These are phyloP conservation scores for Epiperipatus broadwayi DNA, from an alignment of 2,888 invertebrate genomes.

Conservation along the genomic window DNA sequence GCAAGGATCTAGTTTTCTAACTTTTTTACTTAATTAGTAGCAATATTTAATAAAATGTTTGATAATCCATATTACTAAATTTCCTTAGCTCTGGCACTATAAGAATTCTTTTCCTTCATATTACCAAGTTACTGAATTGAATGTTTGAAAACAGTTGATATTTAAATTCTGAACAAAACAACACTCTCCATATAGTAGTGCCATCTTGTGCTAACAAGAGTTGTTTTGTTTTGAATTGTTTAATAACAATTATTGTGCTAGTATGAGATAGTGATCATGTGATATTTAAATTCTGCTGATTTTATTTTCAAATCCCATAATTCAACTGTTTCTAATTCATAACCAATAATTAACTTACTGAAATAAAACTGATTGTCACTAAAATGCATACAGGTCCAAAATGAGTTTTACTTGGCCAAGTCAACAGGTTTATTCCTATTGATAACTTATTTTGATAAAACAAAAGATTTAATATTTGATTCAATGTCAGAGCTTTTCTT, in stretches of 20 bases:
- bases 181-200: too few relatives aligned
- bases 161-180: too few relatives aligned
- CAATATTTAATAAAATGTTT: constrained; percentile 47
- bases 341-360: constrained; percentile 91
- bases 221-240: too few relatives aligned
- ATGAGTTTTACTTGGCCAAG: constrained; percentile 90
- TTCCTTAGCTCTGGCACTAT: constrained; percentile 81
- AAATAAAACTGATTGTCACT: constrained; percentile 91
- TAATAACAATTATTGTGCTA: too few relatives aligned
- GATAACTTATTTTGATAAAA: constrained; percentile 90
- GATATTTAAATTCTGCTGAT: constrained; percentile 53
- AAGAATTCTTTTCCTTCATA: constrained; percentile 94
- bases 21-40: constrained; percentile 62
- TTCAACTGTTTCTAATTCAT: constrained; percentile 78
- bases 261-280: too few relatives aligned
- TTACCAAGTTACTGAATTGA: constrained; percentile 84
- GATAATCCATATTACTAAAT: constrained; percentile 77
- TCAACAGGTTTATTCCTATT: constrained; percentile 99
- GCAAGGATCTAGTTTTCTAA: constrained; percentile 77
- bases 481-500: too few relatives aligned
- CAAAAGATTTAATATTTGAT: constrained; percentile 89
- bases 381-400: constrained; percentile 84
- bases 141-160: constrained; percentile 21
- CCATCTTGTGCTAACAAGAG: too few relatives aligned
- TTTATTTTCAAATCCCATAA: constrained; percentile 85